Conservation (phyloP, 2,797 vertebrate genomes). For the Myripristis murdjan region DNA sequence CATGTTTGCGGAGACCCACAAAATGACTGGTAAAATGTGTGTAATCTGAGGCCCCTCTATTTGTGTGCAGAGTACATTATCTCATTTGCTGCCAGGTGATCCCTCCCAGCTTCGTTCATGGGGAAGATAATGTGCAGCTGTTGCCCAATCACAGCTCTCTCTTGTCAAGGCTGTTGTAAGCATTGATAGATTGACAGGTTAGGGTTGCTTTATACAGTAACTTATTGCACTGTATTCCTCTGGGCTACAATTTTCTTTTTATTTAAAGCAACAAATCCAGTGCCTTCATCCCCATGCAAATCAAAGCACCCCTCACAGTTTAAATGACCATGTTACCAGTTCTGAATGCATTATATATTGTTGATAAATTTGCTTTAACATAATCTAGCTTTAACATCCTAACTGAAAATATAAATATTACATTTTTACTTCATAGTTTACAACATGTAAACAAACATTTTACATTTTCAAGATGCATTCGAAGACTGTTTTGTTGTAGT, state of each 20-base stretch:
- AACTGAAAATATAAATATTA: neutral
- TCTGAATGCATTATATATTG: too few species aligned
- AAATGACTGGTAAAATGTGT: constrained; percentile 56
- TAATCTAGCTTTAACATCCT: too few species aligned
- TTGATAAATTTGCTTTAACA: too few species aligned
- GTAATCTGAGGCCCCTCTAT: constrained; percentile 56
- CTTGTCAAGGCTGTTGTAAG: constrained; percentile 13
- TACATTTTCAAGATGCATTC: neutral
- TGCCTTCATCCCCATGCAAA: too few species aligned
- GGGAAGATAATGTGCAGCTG: constrained; percentile 38
- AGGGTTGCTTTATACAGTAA: neutral
- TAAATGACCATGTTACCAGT: too few species aligned
- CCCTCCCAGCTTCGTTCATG: constrained; percentile 22
- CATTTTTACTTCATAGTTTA: neutral
- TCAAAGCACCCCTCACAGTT: too few species aligned
- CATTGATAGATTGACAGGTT: constrained; percentile 27
- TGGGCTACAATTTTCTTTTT: neutral
- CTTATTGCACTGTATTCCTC: neutral
- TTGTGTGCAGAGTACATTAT: constrained; percentile 44
- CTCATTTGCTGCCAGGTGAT: constrained; percentile 55
- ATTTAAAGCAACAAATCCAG: too few species aligned
- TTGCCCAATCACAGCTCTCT: constrained; percentile 41
- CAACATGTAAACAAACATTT: neutral
- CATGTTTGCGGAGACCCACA: constrained; percentile 58
- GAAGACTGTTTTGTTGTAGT: neutral